These are phyloP conservation scores for Pogona vitticeps DNA, from an alignment of 2,113 vertebrate species.

Conservation along the genomic window DNA sequence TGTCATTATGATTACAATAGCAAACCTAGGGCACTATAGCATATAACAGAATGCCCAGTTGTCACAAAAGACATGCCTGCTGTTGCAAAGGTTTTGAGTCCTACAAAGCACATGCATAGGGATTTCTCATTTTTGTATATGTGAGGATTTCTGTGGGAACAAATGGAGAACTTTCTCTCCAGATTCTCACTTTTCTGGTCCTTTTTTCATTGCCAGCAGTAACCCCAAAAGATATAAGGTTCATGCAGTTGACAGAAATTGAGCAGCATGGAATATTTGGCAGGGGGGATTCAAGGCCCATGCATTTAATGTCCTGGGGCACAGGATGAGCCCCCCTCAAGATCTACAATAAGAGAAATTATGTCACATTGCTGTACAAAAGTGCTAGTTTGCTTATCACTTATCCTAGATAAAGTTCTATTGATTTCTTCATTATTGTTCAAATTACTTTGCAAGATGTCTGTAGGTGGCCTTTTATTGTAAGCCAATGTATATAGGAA, in stretches of 20 bases:
- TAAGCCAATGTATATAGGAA: neutral
- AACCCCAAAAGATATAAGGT: neutral
- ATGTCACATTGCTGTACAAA: neutral
- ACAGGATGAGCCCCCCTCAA: neutral
- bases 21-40: no score
- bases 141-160: no score
- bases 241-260: neutral
- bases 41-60: no score
- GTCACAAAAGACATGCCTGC: no score
- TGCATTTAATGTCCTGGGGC: neutral
- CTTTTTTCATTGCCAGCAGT: neutral
- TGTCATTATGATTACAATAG: no score
- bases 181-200: no score
- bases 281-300: no score
- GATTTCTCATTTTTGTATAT: no score
- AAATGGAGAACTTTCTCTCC: no score
- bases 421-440: neutral
- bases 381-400: neutral
- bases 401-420: neutral
- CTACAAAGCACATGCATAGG: no score
- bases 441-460: neutral
- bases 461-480: neutral
- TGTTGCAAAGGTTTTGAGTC: no score
- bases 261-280: neutral
- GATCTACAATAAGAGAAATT: neutral